Conservation (phyloP, 2,113 vertebrate genomes). For the Callocephalon fimbriatum region DNA sequence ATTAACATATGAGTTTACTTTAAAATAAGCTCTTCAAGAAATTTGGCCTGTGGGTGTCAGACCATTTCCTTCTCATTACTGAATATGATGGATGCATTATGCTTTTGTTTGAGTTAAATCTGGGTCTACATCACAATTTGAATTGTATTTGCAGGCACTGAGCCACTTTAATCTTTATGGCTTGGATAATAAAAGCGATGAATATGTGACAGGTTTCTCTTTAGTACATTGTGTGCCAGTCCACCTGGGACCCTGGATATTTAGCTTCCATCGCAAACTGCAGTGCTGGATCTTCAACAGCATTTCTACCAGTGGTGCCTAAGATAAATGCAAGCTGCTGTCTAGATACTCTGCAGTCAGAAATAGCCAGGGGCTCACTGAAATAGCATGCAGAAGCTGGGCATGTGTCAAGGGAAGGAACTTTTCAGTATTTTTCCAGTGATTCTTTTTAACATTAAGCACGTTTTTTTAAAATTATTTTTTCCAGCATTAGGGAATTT, state of each 20-base stretch:
- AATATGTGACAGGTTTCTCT: conserved; percentile 15
- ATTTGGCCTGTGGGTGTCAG: not conserved
- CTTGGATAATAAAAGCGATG: not conserved
- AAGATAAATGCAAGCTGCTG: not conserved
- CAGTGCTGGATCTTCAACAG: not conserved
- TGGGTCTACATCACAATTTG: not conserved
- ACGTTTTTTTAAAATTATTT: not conserved
- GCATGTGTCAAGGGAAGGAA: not conserved
- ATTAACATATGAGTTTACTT: not conserved
- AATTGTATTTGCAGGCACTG: not conserved
- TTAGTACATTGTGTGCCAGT: not conserved
- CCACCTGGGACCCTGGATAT: not conserved
- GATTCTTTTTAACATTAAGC: not conserved
- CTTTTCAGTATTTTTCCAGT: not conserved
- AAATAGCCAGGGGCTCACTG: not conserved
- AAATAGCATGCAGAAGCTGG: not conserved
- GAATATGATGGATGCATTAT: not conserved
- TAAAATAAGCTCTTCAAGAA: conserved; percentile 18
- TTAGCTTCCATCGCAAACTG: not conserved
- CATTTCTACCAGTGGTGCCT: not conserved
- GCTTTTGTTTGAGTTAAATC: conserved; percentile 12
- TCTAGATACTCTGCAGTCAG: not conserved
- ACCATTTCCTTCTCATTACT: not conserved
- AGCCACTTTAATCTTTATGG: not conserved
- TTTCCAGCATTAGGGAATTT: not conserved